Evolutionary conservation across 2,113 vertebrate genomes (phyloP), one percentile per base, ranked within the genome.

Genomic region (Chamaetylas fuelleborni): DNA sequence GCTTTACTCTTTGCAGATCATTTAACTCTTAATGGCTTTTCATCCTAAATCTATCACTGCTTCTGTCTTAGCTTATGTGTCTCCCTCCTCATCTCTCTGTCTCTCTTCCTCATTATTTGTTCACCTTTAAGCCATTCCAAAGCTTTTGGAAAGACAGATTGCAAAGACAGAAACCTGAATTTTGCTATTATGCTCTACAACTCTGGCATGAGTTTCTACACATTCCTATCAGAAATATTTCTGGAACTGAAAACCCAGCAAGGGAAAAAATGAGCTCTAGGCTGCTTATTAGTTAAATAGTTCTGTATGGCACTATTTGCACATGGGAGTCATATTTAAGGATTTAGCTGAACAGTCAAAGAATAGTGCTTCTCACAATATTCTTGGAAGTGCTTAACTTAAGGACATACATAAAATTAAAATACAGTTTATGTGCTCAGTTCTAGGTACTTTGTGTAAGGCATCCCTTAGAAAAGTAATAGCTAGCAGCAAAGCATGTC

Each of bases 121-220:
- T 94, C 94, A 95, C 93, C 94, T 95, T 95, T 94, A 93, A 96
- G 69, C 60, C 56, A 65, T 92, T 95, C 80, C 76, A 93, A 93
- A 94, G 28, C 82, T 74, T 62, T 88, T 93, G 82, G 13, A 95
- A 95, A 95, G 88, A 94, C 79, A 92, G 84, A 96, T 92, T 95
- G 87, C 88, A 94, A 94, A 90, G 92, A 74, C 86, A 90, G 94
- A 96, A 88, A 80, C 78, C 76, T 81, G 71, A 81, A 58, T 97
- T 95, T 90, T 88, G 66, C 87, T 70, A 26, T 80, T 91, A 61
- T 58, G 43, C 65, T 90, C 79, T 70, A 48, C 66, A 90, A 73
- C 23, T 86, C 42, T 95, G 92, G 93, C 78, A 85, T 25, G 56
- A 86, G n/a, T 81, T 87, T 40, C 54, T 73, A 71, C 67, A 70